These are phyloP conservation scores for Pollenia griseotomentosa DNA, from an alignment of 2,888 invertebrate species.

Conservation along the genomic window DNA sequence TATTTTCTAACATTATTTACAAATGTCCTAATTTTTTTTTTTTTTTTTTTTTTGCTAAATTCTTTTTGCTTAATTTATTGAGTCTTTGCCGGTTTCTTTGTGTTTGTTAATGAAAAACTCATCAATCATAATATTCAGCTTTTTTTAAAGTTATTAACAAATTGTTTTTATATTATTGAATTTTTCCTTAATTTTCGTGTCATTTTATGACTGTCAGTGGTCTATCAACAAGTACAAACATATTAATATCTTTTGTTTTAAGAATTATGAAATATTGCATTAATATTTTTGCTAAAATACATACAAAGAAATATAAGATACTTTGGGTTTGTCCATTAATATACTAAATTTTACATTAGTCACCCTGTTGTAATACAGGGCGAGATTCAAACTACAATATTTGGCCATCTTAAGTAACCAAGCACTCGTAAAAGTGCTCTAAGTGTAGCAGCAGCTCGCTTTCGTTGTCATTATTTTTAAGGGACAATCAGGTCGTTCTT, in stretches of 20 bases:
- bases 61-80: not conserved
- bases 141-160: constrained; percentile 42
- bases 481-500: too few species aligned
- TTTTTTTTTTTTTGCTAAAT: constrained; percentile 12
- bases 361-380: too few species aligned
- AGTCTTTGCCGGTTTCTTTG: constrained; percentile 27
- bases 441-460: too few species aligned
- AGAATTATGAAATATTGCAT: constrained; percentile 61
- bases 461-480: too few species aligned
- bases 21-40: constrained; percentile 52
- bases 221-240: constrained; percentile 43
- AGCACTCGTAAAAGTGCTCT: too few species aligned
- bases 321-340: too few species aligned
- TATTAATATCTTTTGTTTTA: constrained; percentile 15
- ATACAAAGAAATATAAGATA: too few species aligned
- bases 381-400: too few species aligned
- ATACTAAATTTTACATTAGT: too few species aligned
- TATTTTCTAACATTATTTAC: not conserved
- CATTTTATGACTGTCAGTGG: constrained; percentile 48
- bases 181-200: constrained; percentile 28
- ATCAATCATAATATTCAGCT: constrained; percentile 67
- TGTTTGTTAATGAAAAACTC: constrained; percentile 37
- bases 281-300: not conserved
- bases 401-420: too few species aligned
- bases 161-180: constrained; percentile 34